Percentiles rank a stretch among this genome's conserved stretches.
phyloP scores from a whole-genome alignment of 2,113 vertebrate species.

The Pedetes capensis region DNA sequence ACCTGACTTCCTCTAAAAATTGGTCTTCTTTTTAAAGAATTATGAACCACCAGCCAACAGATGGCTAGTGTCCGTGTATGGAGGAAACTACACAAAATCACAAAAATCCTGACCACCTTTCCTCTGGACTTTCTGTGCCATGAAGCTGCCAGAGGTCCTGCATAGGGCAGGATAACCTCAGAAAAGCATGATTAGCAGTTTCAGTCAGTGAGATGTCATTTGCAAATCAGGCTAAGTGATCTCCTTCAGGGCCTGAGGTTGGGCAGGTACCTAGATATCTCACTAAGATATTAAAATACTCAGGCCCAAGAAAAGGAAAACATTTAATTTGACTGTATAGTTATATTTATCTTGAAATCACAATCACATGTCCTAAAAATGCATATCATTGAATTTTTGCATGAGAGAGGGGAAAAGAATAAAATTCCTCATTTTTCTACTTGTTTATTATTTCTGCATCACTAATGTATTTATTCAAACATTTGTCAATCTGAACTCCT shows the following conservation, averaged over 20 bases:
- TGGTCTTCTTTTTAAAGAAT: background rate
- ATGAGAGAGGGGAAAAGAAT: background rate
- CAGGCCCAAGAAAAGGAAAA: background rate
- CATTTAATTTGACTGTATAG: background rate
- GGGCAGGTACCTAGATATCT: background rate
- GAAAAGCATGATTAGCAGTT: background rate
- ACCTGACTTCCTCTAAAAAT: background rate
- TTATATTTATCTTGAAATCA: background rate
- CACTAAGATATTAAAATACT: background rate
- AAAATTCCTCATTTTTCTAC: background rate
- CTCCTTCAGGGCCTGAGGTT: background rate
- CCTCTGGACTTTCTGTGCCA: background rate
- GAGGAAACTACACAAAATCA: background rate
- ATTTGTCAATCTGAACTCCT: background rate
- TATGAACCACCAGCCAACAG: background rate
- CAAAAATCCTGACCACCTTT: background rate
- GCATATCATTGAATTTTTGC: background rate
- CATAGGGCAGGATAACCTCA: background rate
- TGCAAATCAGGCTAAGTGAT: background rate
- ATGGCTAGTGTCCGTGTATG: background rate
- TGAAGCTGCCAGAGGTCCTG: background rate
- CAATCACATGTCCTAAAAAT: background rate
- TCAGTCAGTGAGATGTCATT: background rate
- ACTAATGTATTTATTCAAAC: constrained; percentile 2
- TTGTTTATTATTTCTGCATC: background rate